A percentile compares a stretch with the other conserved stretches of the same genome.
Conservation (phyloP, 2,113 vertebrate species). For the Silurus meridionalis region DNA sequence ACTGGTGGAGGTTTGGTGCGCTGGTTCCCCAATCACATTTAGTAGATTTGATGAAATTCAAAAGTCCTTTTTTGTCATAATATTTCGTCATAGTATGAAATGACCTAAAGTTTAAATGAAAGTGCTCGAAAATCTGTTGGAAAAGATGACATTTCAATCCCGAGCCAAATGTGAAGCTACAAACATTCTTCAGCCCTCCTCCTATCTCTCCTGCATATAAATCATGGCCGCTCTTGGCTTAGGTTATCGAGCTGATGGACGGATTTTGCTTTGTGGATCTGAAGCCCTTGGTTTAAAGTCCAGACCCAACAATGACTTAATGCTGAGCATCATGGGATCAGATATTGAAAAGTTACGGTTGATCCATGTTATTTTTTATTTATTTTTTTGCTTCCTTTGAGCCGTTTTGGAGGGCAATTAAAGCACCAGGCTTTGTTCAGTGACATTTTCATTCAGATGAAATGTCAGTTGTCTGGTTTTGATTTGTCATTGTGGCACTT, state of each 20-base stretch:
- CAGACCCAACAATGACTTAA: conserved; percentile 21
- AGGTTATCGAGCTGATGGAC: background rate
- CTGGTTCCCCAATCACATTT: background rate
- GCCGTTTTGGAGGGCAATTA: conserved; percentile 23
- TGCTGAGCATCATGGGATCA: background rate
- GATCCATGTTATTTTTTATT: background rate
- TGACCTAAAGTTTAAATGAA: background rate
- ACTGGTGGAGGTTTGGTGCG: background rate
- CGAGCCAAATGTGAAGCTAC: background rate
- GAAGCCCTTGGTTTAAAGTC: background rate
- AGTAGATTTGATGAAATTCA: background rate
- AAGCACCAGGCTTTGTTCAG: conserved; percentile 2
- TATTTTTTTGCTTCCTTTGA: background rate
- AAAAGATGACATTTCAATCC: background rate
- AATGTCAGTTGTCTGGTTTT: conserved; percentile 24
- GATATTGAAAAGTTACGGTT: conserved; percentile 22
- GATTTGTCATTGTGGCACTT: conserved; percentile 36
- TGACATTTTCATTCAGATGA: conserved; percentile 27
- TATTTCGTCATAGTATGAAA: background rate
- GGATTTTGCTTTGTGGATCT: background rate
- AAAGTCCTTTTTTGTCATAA: background rate
- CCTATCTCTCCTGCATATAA: background rate
- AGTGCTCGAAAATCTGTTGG: background rate
- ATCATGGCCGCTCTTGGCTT: conserved; percentile 10
- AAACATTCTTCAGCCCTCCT: background rate